phyloP scores from a whole-genome alignment of 2,113 vertebrate species.

The Megaceryle maxima region DNA sequence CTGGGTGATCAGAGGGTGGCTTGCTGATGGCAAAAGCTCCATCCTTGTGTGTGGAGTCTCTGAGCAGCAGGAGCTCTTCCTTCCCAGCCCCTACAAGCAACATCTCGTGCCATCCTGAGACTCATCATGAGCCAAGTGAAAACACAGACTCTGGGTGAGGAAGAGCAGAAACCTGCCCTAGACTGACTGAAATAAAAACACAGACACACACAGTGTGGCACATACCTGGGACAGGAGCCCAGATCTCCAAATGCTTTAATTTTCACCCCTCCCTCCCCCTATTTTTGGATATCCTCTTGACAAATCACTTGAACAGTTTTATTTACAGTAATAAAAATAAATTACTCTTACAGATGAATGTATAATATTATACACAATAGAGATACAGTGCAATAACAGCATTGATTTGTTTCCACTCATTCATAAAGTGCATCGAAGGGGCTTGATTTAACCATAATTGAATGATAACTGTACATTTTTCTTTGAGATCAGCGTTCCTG shows the following conservation, averaged over 20 bases:
- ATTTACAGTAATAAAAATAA: conserved; percentile 85
- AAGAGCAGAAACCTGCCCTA: background rate
- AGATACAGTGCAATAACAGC: conserved; percentile 71
- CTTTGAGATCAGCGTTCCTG: background rate
- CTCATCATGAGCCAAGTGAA: background rate
- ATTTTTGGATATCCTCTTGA: conserved; percentile 44
- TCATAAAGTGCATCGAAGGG: conserved; percentile 71
- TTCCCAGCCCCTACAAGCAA: background rate
- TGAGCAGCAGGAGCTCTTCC: background rate
- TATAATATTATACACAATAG: conserved; percentile 75
- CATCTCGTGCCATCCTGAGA: background rate
- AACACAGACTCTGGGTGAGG: rapidly evolving
- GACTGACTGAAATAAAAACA: background rate
- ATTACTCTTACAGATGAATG: conserved; percentile 78
- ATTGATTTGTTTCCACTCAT: conserved; percentile 52
- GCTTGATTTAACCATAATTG: background rate
- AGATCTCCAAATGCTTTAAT: conserved; percentile 41
- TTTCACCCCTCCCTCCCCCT: background rate
- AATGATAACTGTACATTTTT: background rate
- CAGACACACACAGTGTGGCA: conserved; percentile 9
- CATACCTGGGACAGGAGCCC: conserved; percentile 51
- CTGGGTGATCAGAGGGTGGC: background rate
- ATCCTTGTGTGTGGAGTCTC: background rate
- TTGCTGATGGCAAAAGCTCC: background rate
- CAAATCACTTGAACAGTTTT: conserved; percentile 65